Conservation (phyloP, 2,797 vertebrate species). For the Malurus splendens region DNA sequence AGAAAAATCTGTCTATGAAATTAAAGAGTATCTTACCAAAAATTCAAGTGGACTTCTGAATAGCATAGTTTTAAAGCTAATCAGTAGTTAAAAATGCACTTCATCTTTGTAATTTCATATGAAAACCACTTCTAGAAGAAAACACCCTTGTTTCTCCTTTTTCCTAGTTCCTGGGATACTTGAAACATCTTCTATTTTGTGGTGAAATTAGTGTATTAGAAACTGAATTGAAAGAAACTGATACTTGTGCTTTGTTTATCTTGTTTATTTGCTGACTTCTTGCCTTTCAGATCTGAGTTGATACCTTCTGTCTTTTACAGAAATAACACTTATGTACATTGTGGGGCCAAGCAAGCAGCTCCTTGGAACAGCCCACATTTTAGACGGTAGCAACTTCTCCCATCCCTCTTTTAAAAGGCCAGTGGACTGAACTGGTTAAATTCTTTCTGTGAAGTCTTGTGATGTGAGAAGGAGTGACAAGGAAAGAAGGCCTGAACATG, state of each 20-base stretch:
- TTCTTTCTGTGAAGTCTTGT: not conserved
- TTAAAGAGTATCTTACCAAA: not conserved
- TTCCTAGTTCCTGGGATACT: not conserved
- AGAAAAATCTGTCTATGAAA: not conserved
- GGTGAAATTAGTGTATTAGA: not conserved
- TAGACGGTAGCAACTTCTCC: not conserved
- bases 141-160: not conserved
- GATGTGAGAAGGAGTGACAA: not conserved
- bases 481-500: not conserved
- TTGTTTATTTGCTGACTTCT: not conserved
- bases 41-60: not conserved
- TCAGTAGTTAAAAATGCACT: not conserved
- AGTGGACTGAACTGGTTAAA: not conserved
- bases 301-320: not conserved
- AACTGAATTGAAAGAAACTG: not conserved
- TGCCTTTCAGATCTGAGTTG: not conserved
- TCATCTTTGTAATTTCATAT: not conserved
- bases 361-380: not conserved
- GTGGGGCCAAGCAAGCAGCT: not conserved
- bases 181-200: not conserved
- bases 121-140: constrained; percentile 1
- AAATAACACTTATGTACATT: not conserved
- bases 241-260: not conserved
- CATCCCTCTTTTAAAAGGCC: not conserved
- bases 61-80: not conserved